Evolutionary conservation across 2,888 invertebrate genomes (phyloP).

Genomic region (Limnephilus lunatus): DNA sequence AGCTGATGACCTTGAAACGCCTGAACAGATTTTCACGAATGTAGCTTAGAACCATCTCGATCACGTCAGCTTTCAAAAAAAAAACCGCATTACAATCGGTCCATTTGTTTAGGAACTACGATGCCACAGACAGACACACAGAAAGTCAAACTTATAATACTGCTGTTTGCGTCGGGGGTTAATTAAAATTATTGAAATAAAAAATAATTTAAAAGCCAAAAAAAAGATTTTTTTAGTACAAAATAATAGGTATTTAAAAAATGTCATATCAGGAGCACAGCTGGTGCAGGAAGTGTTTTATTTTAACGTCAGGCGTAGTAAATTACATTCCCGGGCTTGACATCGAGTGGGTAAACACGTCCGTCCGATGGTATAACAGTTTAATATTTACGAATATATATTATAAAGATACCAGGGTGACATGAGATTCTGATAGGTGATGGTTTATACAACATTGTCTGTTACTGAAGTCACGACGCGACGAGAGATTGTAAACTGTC

Average conservation of each 20-base stretch:
- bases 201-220: no score
- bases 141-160: no score
- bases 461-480: background rate
- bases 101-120: no score
- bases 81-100: no score
- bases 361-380: background rate
- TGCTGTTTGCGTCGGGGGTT: no score
- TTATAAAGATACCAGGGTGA: background rate
- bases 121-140: no score
- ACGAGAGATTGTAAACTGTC: background rate
- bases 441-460: background rate
- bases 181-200: no score
- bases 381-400: background rate
- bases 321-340: background rate
- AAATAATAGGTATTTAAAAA: background rate
- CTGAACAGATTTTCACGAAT: no score
- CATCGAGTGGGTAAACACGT: background rate
- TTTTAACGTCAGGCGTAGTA: constrained; percentile 10
- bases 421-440: background rate
- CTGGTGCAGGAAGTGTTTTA: background rate
- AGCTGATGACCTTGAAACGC: no score
- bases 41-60: no score
- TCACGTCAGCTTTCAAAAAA: no score
- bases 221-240: no score
- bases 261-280: background rate